Base-by-base conservation (phyloP, 2,888 invertebrate genomes). In the Lepas anatifera region DNA sequence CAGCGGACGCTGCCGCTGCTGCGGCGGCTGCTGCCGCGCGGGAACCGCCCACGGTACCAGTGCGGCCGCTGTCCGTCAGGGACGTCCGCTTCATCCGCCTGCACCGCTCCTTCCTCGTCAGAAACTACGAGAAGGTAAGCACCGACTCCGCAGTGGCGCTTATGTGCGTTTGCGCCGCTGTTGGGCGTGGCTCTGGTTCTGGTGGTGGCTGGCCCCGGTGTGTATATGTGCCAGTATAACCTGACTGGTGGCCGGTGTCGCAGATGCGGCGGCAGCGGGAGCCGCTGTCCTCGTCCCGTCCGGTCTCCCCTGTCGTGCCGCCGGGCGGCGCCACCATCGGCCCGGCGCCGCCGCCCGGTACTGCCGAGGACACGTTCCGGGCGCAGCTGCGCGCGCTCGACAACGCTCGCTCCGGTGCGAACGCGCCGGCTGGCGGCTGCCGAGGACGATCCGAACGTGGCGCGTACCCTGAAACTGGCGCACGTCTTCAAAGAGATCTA, bases 101-200 rank as follows among this genome's bases (percentile, higher is more conserved):
- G 73, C 87, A 90, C 75, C 88, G 89, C 73, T 89, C 93, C 74
- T 97, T 97, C 82, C 81, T 97, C 71, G 83, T 94, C 69, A 85
- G 95, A 74, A 97, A 95, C 81, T 84, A 95, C 72, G 90, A 92
- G 75, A 90, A 88, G 82, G 89, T 94, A 74, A 76, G 78, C 39
- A 92, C 92, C 74, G 90, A 95, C 79, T 89, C 91, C 0, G 86
- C 89, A 76, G 81, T 92, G 73, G 87, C 88, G 70, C 88, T 87
- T 78, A 87, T 89, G 75, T 90, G 90, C 35, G 76, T 83, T 96
- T 74, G 89, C 89, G 2, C 88, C 88, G 74, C 85, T 95, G 32
- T 85, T 92, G 75, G 85, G 87, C 75, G 88, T 90, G 71, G 84
- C 94, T 46, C 88, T 86, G 67, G 72, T 73, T 50, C 72, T 72